Evolutionary conservation across 2,888 invertebrate genomes (phyloP), one percentile per base, ranked within the genome.

Genomic region (Nomada fabriciana): DNA sequence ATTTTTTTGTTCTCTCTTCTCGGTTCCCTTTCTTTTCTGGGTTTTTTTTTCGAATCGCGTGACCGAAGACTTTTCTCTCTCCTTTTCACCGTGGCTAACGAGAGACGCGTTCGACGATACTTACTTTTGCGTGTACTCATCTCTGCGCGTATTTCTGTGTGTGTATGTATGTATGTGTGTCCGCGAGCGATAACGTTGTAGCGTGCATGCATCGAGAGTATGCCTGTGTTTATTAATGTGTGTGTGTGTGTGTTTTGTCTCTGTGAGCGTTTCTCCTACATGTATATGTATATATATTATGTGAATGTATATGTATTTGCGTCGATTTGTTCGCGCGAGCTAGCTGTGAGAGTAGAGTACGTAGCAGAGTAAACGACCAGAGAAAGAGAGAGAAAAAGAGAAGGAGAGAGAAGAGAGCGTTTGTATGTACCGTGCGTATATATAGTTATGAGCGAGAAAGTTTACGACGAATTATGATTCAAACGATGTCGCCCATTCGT

Each of bases 381-480:
- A 53, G 69, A 63, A 63, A 61, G 53, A 43, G 68, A 60, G 61
- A 76, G 59, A 36, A 42, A 15, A 25, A 53, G 20, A 9, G 9
- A 50, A 67, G 68, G 29, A 67, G 68, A 64, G 73, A 80, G 74
- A 65, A 65, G 69, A 75, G 71, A 80, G 73, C 75, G 76, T 87
- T 75, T 76, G 80, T 85, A 82, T 82, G 85, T 80, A 79, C 71
- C 75, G 76, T 79, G 83, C 82, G 81, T 74, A 82, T 83, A 72
- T 57, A 25, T 76, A 82, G 76, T 76, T 81, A 81, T 76, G 80
- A 87, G 78, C 82, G 86, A 86, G 80, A 87, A 82, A 83, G 73
- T 11, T 85, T 80, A 83, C 74, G 85, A 84, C 77, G 87, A 77
- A 87, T 82, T 76, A 82, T 73, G 68, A 86, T 84, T 87, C 73